Conservation (phyloP, 2,888 invertebrate genomes). For the Diaprepes abbreviatus region DNA sequence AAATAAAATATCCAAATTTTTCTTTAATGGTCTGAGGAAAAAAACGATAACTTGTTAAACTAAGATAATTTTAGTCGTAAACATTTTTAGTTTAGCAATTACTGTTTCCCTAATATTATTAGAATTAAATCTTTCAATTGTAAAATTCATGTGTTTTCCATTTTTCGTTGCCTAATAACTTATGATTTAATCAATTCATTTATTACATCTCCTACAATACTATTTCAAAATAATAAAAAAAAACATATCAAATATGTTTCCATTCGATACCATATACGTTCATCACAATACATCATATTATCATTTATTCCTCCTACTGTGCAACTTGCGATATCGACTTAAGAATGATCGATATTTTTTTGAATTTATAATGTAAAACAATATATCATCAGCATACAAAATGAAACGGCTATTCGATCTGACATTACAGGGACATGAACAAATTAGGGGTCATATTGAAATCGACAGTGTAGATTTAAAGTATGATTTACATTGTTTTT, state of each 20-base stretch:
- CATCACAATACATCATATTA: constrained; percentile 32
- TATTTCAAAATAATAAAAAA: neutral
- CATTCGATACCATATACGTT: constrained; percentile 27
- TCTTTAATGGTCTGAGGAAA: too few species aligned
- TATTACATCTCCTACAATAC: neutral
- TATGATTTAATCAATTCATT: neutral
- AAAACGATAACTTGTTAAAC: too few species aligned
- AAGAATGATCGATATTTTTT: constrained; percentile 38
- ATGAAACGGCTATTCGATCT: constrained; percentile 14
- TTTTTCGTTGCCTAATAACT: neutral
- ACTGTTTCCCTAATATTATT: too few species aligned
- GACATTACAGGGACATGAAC: constrained; percentile 38
- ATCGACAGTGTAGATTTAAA: constrained; percentile 17
- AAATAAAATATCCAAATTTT: too few species aligned
- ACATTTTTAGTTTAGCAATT: too few species aligned
- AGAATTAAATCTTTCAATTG: too few species aligned
- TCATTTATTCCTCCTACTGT: constrained; percentile 29
- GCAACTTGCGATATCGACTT: constrained; percentile 26
- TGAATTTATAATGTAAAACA: constrained; percentile 14
- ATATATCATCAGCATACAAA: constrained; percentile 38
- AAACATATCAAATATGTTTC: neutral
- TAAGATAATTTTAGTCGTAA: too few species aligned
- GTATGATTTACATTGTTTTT: neutral
- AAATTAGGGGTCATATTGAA: constrained; percentile 30
- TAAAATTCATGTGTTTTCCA: neutral